Conservation (phyloP, 2,888 invertebrate species). For the Deilephila elpenor region DNA sequence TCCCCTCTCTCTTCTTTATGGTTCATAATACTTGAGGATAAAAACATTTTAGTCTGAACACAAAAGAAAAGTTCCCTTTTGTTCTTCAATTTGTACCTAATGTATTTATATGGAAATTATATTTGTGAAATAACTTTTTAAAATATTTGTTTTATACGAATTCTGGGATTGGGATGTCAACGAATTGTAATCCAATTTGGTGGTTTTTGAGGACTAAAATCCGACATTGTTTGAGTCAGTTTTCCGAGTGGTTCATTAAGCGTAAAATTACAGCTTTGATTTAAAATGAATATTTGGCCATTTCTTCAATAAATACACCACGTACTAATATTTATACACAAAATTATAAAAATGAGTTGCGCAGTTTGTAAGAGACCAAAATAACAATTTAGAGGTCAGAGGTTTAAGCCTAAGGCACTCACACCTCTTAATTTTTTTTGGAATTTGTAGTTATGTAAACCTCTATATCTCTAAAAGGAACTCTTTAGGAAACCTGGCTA, state of each 20-base stretch:
- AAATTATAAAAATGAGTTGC: too few relatives aligned
- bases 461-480: too few relatives aligned
- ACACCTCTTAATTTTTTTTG: too few relatives aligned
- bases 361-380: too few relatives aligned
- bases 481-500: too few relatives aligned
- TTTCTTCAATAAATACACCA: too few relatives aligned
- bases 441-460: too few relatives aligned
- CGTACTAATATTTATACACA: too few relatives aligned
- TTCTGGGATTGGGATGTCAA: conserved; percentile 13
- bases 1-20: conserved; percentile 24
- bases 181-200: background rate
- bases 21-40: conserved; percentile 32
- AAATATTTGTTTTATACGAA: conserved; percentile 9
- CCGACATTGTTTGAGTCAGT: background rate
- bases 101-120: conserved; percentile 26
- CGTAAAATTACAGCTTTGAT: background rate
- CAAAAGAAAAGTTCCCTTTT: conserved; percentile 30
- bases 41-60: conserved; percentile 32
- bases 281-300: too few relatives aligned
- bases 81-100: conserved; percentile 24
- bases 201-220: background rate
- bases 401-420: too few relatives aligned
- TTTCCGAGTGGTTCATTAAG: background rate
- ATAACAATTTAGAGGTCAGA: too few relatives aligned
- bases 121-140: conserved; percentile 24